phyloP scores from a whole-genome alignment of 2,888 invertebrate species.

The Liposcelis brunnea region DNA sequence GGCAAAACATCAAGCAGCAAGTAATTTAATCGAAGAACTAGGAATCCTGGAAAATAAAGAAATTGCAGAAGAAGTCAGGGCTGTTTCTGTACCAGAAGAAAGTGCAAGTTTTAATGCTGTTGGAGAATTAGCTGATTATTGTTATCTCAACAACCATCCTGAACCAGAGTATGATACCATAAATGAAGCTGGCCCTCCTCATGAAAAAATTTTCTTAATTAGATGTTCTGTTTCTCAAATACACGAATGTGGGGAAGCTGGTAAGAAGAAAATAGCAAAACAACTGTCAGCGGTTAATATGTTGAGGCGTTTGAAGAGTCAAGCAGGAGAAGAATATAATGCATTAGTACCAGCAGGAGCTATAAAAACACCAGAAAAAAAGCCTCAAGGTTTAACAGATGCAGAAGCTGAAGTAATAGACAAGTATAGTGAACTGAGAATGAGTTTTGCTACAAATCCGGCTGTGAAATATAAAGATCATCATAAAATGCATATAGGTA shows the following conservation, averaged over 20 bases:
- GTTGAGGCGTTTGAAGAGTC: background rate
- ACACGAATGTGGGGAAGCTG: background rate
- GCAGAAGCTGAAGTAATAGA: too few relatives aligned
- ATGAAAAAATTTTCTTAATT: background rate
- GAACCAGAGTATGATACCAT: background rate
- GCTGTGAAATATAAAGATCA: too few relatives aligned
- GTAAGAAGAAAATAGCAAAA: background rate
- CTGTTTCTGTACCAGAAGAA: background rate
- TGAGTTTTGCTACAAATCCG: too few relatives aligned
- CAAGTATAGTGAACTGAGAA: too few relatives aligned
- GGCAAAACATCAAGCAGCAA: conserved; percentile 3
- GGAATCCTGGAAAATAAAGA: background rate
- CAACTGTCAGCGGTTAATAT: background rate
- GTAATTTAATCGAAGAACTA: background rate
- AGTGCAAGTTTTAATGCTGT: background rate
- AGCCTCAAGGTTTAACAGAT: too few relatives aligned
- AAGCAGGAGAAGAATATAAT: too few relatives aligned
- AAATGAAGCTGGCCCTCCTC: background rate
- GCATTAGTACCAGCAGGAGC: too few relatives aligned
- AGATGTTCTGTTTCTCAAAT: background rate
- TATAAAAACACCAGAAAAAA: too few relatives aligned
- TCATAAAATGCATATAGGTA: too few relatives aligned
- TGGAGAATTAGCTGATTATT: background rate
- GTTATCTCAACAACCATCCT: background rate
- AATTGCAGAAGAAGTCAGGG: background rate